Percentiles rank a stretch among this genome's conserved stretches.
These are phyloP conservation scores for Gasterosteus aculeatus DNA, from an alignment of 2,113 vertebrate species.

Conservation along the genomic window DNA sequence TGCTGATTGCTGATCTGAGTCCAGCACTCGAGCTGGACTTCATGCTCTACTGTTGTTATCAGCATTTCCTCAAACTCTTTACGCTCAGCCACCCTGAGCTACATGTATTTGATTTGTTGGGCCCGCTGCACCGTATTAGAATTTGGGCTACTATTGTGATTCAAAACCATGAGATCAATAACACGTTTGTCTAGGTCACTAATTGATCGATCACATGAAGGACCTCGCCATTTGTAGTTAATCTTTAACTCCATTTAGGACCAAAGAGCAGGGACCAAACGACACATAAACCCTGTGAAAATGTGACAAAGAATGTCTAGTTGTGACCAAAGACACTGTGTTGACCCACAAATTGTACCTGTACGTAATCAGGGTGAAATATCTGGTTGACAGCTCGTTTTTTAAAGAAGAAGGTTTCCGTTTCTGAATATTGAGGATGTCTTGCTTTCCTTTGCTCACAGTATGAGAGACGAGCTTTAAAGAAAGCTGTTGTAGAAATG, in stretches of 20 bases:
- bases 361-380: background rate
- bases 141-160: background rate
- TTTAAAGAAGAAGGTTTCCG: background rate
- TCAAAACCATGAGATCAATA: constrained; percentile 18
- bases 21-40: constrained; percentile 21
- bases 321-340: background rate
- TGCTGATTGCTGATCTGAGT: constrained; percentile 50
- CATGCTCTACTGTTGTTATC: background rate
- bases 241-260: constrained; percentile 63
- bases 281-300: constrained; percentile 14
- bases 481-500: background rate
- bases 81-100: background rate
- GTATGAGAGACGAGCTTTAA: background rate
- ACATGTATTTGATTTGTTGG: background rate
- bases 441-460: background rate
- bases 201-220: constrained; percentile 13
- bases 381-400: background rate
- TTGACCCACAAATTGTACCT: constrained; percentile 8
- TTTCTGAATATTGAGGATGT: background rate
- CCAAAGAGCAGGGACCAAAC: constrained; percentile 18
- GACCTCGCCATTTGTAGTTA: constrained; percentile 28
- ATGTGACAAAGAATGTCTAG: constrained; percentile 1
- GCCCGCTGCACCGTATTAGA: background rate
- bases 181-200: constrained; percentile 18
- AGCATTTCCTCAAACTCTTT: background rate